A percentile compares a stretch with the other conserved stretches of the same genome.
Evolutionary conservation across 2,888 invertebrate genomes (phyloP).

Genomic region (Copidosoma aretas): DNA sequence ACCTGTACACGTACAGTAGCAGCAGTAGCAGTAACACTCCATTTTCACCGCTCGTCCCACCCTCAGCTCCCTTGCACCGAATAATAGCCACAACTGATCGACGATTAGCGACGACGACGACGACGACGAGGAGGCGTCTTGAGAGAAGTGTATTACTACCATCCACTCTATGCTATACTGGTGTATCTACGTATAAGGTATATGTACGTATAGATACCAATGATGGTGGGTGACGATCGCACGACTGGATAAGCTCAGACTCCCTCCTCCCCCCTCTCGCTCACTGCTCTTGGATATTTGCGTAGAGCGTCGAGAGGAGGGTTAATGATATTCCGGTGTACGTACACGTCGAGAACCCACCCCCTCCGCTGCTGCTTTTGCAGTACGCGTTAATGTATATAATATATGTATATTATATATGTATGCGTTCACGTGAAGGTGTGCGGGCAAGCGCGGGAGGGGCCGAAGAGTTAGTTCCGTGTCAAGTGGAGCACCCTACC

Average conservation of each 20-base stretch:
- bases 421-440: too few relatives aligned
- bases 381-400: too few relatives aligned
- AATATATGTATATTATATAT: too few relatives aligned
- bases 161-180: not conserved
- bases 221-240: slow-evolving; percentile 21
- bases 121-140: too few relatives aligned
- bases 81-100: slow-evolving; percentile 42
- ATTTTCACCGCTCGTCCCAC: not conserved
- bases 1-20: not conserved
- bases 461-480: not conserved
- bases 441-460: not conserved
- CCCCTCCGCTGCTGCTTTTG: too few relatives aligned
- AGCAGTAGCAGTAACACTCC: not conserved
- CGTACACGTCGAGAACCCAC: not conserved
- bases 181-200: too few relatives aligned
- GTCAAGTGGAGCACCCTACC: not conserved
- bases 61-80: slow-evolving; percentile 6
- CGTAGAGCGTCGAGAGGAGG: not conserved
- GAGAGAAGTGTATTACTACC: too few relatives aligned
- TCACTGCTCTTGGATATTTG: not conserved
- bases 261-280: not conserved
- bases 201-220: too few relatives aligned
- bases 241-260: slow-evolving; percentile 12
- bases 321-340: slow-evolving; percentile 36
- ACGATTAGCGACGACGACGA: slow-evolving; percentile 41